Evolutionary conservation across 2,888 invertebrate genomes (phyloP), one percentile per base, ranked within the genome.

Genomic region (Drosophila diplacantha): DNA sequence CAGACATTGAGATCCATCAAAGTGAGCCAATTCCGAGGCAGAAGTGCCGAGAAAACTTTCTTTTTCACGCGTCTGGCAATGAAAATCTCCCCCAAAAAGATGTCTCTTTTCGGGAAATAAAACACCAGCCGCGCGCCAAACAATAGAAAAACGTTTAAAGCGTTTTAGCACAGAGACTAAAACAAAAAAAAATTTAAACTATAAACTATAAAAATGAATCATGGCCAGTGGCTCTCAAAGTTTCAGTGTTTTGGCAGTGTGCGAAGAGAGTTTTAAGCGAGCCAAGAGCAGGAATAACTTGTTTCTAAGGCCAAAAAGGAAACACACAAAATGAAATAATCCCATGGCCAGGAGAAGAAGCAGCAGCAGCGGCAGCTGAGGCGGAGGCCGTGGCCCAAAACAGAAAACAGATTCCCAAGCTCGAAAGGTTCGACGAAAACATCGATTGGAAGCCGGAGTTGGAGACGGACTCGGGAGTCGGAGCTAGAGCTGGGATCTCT

Each of bases 301-400:
- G 83, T 79, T 81, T 81, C 85, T 83, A 82, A 80, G 50, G 57
- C 72, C 69, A 68, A 81, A 81, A 84, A 78, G 84, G 81, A 81
- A 82, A 81, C 74, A 81, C 81, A 81, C 84, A 84, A 84, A 81
- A 84, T 84, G 83, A 81, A 84, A 81, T 79, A 83, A 84, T 83
- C 84, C 84, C 83, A 83, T 85, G 85, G 83, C 73, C 84, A 69
- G 67, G 71, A 64, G 51, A 58, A 58, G 52, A 58, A 63, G 56
- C 14, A 35, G 37, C 22, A 38, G 35, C 34, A 26, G 35, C 49
- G 22, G 61, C 79, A 74, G 46, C 78, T 38, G 54, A 57, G 35
- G 61, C 59, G 61, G 61, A 61, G 61, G 60, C 59, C 59, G 59
- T 61, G 71, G 61, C 71, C 76, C 74, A 78, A 81, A 83, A 83